These are phyloP conservation scores for Callocephalon fimbriatum DNA, from an alignment of 2,113 vertebrate genomes.

Conservation along the genomic window DNA sequence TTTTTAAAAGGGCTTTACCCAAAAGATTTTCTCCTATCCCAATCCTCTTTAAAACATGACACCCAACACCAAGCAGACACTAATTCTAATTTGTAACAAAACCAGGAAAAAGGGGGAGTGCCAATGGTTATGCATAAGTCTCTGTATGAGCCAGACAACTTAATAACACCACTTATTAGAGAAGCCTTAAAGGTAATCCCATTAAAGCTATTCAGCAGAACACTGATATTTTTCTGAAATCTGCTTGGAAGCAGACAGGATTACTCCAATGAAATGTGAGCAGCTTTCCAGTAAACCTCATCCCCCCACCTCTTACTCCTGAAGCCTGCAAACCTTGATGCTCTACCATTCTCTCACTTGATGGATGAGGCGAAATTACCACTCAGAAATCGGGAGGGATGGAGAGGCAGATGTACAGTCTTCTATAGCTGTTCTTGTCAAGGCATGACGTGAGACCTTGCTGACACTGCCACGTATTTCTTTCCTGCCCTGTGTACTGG, in stretches of 20 bases:
- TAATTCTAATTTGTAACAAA: slow-evolving; percentile 77
- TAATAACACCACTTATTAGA: slow-evolving; percentile 75
- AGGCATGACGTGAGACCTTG: not conserved
- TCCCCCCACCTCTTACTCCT: not conserved
- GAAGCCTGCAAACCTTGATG: not conserved
- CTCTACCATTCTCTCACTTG: accelerated
- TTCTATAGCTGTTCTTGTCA: not conserved
- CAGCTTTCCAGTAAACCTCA: slow-evolving; percentile 58
- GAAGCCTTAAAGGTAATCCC: slow-evolving; percentile 75
- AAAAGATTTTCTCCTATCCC: slow-evolving; percentile 24
- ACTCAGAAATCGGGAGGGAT: not conserved
- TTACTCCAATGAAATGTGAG: slow-evolving; percentile 55
- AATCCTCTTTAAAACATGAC: slow-evolving; percentile 54
- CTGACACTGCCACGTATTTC: not conserved
- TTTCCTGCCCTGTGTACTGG: not conserved
- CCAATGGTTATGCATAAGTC: slow-evolving; percentile 54
- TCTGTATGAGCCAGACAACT: slow-evolving; percentile 57
- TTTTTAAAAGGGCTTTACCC: slow-evolving; percentile 26
- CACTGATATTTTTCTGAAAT: slow-evolving; percentile 66
- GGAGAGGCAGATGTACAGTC: not conserved
- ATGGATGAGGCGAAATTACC: accelerated
- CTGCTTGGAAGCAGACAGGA: slow-evolving; percentile 67
- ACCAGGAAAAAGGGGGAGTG: slow-evolving; percentile 55
- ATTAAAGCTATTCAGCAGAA: slow-evolving; percentile 70
- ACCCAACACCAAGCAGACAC: slow-evolving; percentile 46